Evolutionary conservation across 2,113 vertebrate genomes (phyloP).

Genomic region (Ardeotis arabs): DNA sequence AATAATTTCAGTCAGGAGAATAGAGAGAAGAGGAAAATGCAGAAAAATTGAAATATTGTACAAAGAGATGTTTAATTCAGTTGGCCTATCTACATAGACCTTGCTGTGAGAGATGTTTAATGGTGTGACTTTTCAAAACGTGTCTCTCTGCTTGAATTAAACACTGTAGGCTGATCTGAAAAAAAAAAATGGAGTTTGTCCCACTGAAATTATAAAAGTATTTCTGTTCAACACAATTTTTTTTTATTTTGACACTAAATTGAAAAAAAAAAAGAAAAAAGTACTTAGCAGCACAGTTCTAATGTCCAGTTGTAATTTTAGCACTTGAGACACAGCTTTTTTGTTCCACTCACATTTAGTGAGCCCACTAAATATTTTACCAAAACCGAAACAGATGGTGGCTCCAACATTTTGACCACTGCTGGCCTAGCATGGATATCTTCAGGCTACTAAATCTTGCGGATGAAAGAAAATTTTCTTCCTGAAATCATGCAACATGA

Average conservation of each 20-base stretch:
- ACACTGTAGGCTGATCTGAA: neutral
- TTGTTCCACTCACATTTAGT: neutral
- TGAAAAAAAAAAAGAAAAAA: neutral
- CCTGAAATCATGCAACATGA: neutral
- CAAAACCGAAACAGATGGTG: neutral
- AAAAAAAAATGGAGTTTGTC: accelerated
- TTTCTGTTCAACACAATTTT: neutral
- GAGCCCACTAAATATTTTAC: neutral
- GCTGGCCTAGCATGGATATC: neutral
- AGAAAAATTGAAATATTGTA: neutral
- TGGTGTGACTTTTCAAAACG: neutral
- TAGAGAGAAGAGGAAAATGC: neutral
- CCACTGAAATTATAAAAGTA: neutral
- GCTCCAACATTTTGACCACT: neutral
- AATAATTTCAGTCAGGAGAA: neutral
- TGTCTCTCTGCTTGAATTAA: neutral
- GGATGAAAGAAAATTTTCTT: neutral
- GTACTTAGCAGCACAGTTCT: neutral
- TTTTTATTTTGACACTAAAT: neutral
- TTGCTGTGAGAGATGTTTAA: neutral
- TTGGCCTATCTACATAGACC: too few relatives aligned
- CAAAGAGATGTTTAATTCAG: too few relatives aligned
- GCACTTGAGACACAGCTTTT: neutral
- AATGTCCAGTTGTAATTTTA: neutral
- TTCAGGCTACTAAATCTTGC: neutral